A percentile compares a stretch with the other conserved stretches of the same genome.
phyloP scores from a whole-genome alignment of 2,797 vertebrate genomes.

The Prunella strophiata region DNA sequence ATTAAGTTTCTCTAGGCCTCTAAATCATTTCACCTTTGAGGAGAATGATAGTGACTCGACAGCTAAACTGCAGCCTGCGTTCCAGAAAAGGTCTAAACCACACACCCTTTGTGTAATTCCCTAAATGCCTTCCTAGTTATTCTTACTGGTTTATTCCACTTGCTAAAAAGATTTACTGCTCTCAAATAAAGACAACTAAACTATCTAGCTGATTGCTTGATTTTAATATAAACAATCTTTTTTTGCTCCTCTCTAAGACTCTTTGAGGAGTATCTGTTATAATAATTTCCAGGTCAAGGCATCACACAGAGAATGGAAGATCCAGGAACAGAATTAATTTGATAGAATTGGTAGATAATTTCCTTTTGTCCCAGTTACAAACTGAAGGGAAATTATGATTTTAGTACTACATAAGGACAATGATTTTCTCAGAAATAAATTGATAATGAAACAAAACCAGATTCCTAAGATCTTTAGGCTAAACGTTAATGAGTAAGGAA shows the following conservation, averaged over 20 bases:
- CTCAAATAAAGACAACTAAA: slow-evolving; percentile 55
- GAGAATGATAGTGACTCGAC: slow-evolving; percentile 92
- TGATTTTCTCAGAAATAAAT: slow-evolving; percentile 73
- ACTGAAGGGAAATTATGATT: slow-evolving; percentile 63
- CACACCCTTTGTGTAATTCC: slow-evolving; percentile 82
- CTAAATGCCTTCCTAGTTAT: slow-evolving; percentile 66
- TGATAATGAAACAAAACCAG: slow-evolving; percentile 71
- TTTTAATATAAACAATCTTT: neutral
- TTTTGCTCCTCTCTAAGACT: slow-evolving; percentile 1
- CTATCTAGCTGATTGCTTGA: slow-evolving; percentile 17
- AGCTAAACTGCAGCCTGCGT: slow-evolving; percentile 80
- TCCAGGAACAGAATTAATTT: slow-evolving; percentile 43
- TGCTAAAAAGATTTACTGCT: slow-evolving; percentile 69
- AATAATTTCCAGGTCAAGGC: slow-evolving; percentile 64
- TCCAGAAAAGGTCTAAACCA: slow-evolving; percentile 84
- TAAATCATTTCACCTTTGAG: slow-evolving; percentile 99
- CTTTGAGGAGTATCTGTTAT: slow-evolving; percentile 46
- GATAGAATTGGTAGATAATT: slow-evolving; percentile 31
- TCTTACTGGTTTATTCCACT: slow-evolving; percentile 57
- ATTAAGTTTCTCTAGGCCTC: slow-evolving; percentile 99
- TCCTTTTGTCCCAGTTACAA: slow-evolving; percentile 56
- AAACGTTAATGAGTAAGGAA: slow-evolving; percentile 74
- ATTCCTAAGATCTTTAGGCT: slow-evolving; percentile 73
- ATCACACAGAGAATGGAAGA: slow-evolving; percentile 44
- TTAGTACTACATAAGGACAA: slow-evolving; percentile 50